phyloP scores from a whole-genome alignment of 2,113 vertebrate species.

The Pollachius pollachius region DNA sequence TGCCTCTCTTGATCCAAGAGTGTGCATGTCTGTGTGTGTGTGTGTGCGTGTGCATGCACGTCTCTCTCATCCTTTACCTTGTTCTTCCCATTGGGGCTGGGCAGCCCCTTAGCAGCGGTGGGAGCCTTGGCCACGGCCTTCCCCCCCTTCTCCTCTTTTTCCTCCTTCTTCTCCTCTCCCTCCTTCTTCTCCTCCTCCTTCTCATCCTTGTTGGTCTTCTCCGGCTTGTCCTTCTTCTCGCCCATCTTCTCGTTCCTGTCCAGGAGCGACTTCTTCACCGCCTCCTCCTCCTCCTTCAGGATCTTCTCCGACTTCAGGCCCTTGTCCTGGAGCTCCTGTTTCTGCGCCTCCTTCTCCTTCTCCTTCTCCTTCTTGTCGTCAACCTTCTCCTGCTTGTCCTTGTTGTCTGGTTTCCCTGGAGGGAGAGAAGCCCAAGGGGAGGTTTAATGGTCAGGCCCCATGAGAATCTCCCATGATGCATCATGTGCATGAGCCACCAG shows the following conservation, averaged over 20 bases:
- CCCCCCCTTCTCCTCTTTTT: constrained; percentile 63
- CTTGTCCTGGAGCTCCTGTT: constrained; percentile 59
- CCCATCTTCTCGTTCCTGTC: constrained; percentile 58
- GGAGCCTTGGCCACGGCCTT: constrained; percentile 62
- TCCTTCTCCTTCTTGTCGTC: constrained; percentile 54
- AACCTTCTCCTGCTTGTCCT: constrained; percentile 61
- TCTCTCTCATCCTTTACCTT: constrained; percentile 76
- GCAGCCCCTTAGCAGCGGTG: constrained; percentile 79
- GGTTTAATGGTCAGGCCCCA: neutral
- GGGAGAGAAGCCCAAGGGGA: neutral
- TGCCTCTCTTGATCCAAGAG: constrained; percentile 1
- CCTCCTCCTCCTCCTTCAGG: constrained; percentile 64
- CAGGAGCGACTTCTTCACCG: constrained; percentile 52
- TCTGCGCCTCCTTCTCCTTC: constrained; percentile 55
- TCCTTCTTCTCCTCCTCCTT: constrained; percentile 69
- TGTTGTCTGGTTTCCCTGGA: constrained; percentile 71
- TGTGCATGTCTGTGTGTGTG: constrained; percentile 14
- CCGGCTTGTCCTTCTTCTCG: constrained; percentile 66
- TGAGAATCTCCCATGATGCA: neutral
- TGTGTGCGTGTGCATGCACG: neutral
- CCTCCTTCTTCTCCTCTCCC: constrained; percentile 57
- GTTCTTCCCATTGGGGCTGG: constrained; percentile 83
- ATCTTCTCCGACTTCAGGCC: constrained; percentile 51
- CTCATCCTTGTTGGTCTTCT: constrained; percentile 69
- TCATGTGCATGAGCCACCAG: no score